Evolutionary conservation across 2,888 invertebrate genomes (phyloP), one percentile per base, ranked within the genome.

Genomic region (Acanthosoma haemorrhoidale): DNA sequence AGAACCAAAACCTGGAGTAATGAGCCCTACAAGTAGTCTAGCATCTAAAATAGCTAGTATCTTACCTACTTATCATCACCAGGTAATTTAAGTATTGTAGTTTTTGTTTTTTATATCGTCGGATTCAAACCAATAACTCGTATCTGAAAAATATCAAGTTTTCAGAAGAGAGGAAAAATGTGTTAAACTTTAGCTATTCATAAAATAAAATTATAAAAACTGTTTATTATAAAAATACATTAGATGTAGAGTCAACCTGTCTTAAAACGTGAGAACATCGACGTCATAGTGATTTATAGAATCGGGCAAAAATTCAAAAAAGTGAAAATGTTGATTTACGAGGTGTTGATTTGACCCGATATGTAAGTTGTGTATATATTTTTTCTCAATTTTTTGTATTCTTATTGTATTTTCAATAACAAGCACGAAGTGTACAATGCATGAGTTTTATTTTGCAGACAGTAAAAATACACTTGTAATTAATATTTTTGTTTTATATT

Each of bases 1-100:
- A 32, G 59, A 59, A 34, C 59, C 29, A 34, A 31, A 34, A 41
- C 57, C 67, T 36, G 51, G 57, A n/a, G 34, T 34, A 5, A 11
- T 57, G 15, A 67, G 57, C 15, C 67, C 67, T 2, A 67, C 67
- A 6, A 32, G 21, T 57, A 43, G 32, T 31, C 21, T 67, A 18
- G 67, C 67, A 21, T 51, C 57, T 13, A 43, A 67, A 43, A 67
- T 67, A 34, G 67, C 67, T 6, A 67, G 57, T 57, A 67, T 67
- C 41, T 34, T 67, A 32, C 67, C 67, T 6, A 57, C 67, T 21
- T 67, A 67, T 29, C 64, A 64, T 18, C 64, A 64, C 34, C 67
- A 67, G 67, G 67, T 67, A 34, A 67, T 32, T 51, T 51, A 11
- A 31, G 2, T 29, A 15, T 29, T 64, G 18, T 29, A n/a, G n/a